Evolutionary conservation across 2,888 invertebrate genomes (phyloP).

Genomic region (Atethmia centrago): DNA sequence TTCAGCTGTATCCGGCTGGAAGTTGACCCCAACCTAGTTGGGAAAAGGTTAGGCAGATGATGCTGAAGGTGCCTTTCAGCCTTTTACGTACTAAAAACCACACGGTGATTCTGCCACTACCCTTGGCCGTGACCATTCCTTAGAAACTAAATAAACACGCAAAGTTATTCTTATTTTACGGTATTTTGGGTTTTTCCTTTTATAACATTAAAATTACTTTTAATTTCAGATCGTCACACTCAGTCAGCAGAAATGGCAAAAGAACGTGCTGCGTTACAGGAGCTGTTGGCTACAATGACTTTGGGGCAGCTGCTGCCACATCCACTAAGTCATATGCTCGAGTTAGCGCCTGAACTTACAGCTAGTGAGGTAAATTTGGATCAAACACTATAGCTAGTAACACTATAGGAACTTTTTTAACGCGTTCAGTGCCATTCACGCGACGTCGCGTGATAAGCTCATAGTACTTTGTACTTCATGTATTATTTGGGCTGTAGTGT

Average conservation of each 20-base stretch:
- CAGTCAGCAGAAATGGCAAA: constrained; percentile 80
- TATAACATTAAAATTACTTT: not conserved
- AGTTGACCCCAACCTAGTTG: no score
- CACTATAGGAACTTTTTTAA: no score
- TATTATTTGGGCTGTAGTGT: no score
- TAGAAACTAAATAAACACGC: not conserved
- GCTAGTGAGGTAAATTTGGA: constrained; percentile 91
- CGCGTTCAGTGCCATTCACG: no score
- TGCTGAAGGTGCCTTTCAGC: not conserved
- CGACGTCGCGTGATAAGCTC: no score
- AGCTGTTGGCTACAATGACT: constrained; percentile 94
- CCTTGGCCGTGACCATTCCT: not conserved
- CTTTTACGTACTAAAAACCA: not conserved
- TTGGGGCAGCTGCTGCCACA: constrained; percentile 96
- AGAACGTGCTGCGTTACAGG: constrained; percentile 85
- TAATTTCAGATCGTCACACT: constrained; percentile 76
- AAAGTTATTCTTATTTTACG: not conserved
- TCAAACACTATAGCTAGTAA: not conserved
- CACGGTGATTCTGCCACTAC: not conserved
- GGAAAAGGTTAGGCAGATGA: no score
- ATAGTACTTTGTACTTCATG: no score
- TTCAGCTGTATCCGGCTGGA: no score
- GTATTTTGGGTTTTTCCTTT: not conserved
- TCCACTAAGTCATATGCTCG: constrained; percentile 94
- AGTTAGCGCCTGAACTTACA: constrained; percentile 93